These are phyloP conservation scores for Sphaerodactylus townsendi DNA, from an alignment of 2,113 vertebrate genomes.

Conservation along the genomic window DNA sequence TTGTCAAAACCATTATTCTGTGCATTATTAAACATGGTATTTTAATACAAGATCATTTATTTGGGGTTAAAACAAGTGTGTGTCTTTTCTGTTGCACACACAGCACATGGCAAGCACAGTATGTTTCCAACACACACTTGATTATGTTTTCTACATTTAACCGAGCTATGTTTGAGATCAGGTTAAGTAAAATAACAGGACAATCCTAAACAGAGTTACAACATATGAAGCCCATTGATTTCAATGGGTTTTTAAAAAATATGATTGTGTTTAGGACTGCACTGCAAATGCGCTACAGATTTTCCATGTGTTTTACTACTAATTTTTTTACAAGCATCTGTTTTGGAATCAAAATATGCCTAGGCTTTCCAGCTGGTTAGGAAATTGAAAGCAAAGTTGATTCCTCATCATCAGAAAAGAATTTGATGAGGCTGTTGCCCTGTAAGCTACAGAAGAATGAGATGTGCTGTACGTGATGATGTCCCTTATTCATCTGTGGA, in stretches of 20 bases:
- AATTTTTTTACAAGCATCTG: neutral
- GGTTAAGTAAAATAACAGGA: neutral
- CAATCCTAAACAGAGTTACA: too few relatives aligned
- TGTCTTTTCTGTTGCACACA: neutral
- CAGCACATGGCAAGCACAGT: neutral
- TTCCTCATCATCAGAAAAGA: neutral
- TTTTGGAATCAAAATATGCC: neutral
- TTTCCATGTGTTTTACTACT: neutral
- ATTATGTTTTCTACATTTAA: neutral
- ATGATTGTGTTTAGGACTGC: too few relatives aligned
- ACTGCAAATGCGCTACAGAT: neutral
- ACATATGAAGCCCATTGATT: too few relatives aligned
- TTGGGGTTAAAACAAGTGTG: neutral
- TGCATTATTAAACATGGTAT: too few relatives aligned
- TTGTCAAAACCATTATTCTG: too few relatives aligned
- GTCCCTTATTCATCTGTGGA: neutral
- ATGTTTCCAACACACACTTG: neutral
- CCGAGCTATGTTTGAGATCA: neutral
- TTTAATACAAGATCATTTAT: too few relatives aligned
- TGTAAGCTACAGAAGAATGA: neutral
- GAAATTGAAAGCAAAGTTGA: neutral
- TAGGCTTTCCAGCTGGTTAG: neutral
- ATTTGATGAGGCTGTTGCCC: neutral
- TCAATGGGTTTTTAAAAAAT: too few relatives aligned
- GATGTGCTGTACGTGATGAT: neutral